These are phyloP conservation scores for Luperina testacea DNA, from an alignment of 2,888 invertebrate genomes.

Conservation along the genomic window DNA sequence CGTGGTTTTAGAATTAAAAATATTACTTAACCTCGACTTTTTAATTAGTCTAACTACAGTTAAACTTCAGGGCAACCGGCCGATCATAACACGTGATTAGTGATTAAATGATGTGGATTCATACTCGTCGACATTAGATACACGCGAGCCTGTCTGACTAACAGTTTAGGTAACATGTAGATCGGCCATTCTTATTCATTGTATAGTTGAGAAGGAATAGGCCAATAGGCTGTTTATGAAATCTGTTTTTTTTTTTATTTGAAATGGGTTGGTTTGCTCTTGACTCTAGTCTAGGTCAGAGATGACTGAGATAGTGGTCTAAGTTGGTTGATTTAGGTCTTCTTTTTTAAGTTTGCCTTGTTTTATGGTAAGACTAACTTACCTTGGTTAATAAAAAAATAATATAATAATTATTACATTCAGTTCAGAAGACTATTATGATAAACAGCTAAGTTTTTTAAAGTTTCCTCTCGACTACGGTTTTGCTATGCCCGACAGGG, in stretches of 20 bases:
- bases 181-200: neutral
- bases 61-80: slow-evolving; percentile 30
- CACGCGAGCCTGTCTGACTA: slow-evolving; percentile 40
- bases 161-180: neutral
- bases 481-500: too few relatives aligned
- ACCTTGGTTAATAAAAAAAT: too few relatives aligned
- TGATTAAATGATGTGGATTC: slow-evolving; percentile 42
- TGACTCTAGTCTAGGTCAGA: too few relatives aligned
- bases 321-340: neutral
- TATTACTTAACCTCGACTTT: neutral
- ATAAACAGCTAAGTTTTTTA: too few relatives aligned
- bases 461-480: too few relatives aligned
- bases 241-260: neutral
- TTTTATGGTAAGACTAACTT: too few relatives aligned
- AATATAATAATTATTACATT: too few relatives aligned
- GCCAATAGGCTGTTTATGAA: neutral
- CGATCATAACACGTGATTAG: slow-evolving; percentile 16
- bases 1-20: neutral
- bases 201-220: neutral
- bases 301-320: too few relatives aligned
- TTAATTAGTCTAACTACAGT: slow-evolving; percentile 30
- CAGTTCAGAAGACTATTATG: too few relatives aligned
- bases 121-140: slow-evolving; percentile 36
- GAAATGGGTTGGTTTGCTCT: too few relatives aligned
- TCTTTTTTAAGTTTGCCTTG: neutral